Conservation (phyloP, 2,888 invertebrate species). For the Scaptomyza tumidula region DNA sequence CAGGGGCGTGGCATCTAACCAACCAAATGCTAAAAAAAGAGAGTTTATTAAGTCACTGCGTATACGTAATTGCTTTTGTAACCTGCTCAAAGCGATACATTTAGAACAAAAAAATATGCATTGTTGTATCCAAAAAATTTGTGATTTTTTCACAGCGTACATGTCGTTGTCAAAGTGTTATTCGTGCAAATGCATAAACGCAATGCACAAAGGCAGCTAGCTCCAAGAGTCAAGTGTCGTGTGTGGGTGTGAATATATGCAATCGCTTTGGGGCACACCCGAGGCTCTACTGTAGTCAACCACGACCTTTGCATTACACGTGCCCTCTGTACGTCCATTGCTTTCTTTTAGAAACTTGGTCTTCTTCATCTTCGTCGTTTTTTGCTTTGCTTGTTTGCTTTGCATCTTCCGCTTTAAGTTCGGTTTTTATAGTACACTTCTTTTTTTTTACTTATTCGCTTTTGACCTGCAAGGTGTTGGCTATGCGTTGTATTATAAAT, state of each 20-base stretch:
- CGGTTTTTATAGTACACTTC: constrained; percentile 7
- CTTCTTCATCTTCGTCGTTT: background rate
- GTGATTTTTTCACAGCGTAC: background rate
- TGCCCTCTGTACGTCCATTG: background rate
- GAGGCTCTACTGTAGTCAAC: constrained; percentile 19
- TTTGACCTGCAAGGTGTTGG: constrained; percentile 33
- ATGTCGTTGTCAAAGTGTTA: constrained; percentile 4
- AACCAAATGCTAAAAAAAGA: background rate
- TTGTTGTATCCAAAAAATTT: background rate
- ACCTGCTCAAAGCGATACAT: constrained; percentile 3
- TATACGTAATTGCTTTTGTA: constrained; percentile 14
- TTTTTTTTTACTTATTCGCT: constrained; percentile 4
- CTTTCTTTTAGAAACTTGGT: constrained; percentile 8
- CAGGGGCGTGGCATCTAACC: background rate
- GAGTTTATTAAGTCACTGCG: constrained; percentile 3
- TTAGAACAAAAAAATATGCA: too few relatives aligned
- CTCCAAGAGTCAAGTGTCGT: constrained; percentile 24
- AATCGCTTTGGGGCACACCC: constrained; percentile 40
- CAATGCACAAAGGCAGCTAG: constrained; percentile 16
- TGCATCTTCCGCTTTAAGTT: constrained; percentile 13
- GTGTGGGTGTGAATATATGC: constrained; percentile 25
- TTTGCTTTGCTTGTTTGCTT: constrained; percentile 20
- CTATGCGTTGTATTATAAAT: constrained; percentile 58
- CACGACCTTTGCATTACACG: background rate
- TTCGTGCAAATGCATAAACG: constrained; percentile 31